Evolutionary conservation across 2,797 vertebrate genomes (phyloP).

Genomic region (Ciconia nigra): DNA sequence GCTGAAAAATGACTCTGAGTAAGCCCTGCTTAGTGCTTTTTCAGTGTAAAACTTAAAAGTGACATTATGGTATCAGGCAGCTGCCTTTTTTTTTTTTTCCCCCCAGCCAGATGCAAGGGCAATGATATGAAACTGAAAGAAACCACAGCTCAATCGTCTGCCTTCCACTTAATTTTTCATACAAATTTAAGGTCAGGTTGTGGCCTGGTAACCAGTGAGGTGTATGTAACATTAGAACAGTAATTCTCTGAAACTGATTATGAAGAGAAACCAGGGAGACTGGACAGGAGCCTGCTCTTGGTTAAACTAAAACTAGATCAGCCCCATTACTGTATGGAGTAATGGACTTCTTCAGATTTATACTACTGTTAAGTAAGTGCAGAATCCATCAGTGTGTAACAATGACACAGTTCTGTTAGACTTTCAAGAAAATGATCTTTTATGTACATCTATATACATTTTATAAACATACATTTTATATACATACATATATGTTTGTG

Average conservation of each 20-base stretch:
- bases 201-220: constrained; percentile 56
- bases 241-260: constrained; percentile 45
- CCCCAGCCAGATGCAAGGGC: constrained; percentile 55
- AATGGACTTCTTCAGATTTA: neutral
- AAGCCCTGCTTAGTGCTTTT: constrained; percentile 67
- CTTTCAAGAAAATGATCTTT: neutral
- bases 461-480: neutral
- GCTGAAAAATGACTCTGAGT: constrained; percentile 70
- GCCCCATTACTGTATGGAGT: neutral
- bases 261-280: neutral
- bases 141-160: constrained; percentile 76
- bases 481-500: neutral
- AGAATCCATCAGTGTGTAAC: neutral
- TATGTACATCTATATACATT: neutral
- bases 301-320: constrained; percentile 13
- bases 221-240: constrained; percentile 57
- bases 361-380: neutral
- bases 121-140: constrained; percentile 75
- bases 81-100: neutral
- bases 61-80: constrained; percentile 70
- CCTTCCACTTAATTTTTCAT: constrained; percentile 82
- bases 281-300: constrained; percentile 12
- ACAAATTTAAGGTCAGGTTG: constrained; percentile 76
- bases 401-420: neutral
- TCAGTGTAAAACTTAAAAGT: constrained; percentile 71